Conservation (phyloP, 2,888 invertebrate genomes). For the Ferdinandea cuprea region DNA sequence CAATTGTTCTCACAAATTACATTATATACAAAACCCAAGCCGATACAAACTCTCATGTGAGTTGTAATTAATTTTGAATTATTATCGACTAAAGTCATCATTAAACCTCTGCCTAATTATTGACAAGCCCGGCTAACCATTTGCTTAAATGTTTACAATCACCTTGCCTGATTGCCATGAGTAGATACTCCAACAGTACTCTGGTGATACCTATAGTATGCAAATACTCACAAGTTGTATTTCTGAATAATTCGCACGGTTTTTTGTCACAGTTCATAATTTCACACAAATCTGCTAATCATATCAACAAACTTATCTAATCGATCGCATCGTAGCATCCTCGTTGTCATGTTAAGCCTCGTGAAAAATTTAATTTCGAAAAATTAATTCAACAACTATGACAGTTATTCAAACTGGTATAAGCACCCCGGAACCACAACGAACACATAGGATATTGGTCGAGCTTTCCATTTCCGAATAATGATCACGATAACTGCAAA, state of each 20-base stretch:
- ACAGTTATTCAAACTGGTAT: conserved; percentile 19
- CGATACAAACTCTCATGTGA: no score
- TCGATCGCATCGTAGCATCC: neutral
- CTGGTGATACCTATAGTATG: conserved; percentile 17
- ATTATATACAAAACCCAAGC: no score
- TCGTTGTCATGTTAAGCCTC: conserved; percentile 1
- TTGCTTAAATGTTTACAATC: no score
- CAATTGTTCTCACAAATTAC: no score
- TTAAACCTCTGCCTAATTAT: no score
- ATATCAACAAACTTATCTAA: conserved; percentile 43
- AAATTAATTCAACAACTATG: conserved; percentile 15
- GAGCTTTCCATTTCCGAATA: conserved; percentile 15
- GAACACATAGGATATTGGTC: conserved; percentile 14
- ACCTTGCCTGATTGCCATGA: no score
- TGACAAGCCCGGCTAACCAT: no score
- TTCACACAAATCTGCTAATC: conserved; percentile 54
- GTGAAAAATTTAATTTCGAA: no score
- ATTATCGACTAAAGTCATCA: no score
- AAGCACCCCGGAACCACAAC: conserved; percentile 20
- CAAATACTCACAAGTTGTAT: conserved; percentile 17
- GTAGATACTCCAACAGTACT: no score
- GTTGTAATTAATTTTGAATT: no score
- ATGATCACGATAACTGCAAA: conserved; percentile 29
- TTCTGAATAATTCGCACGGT: conserved; percentile 44
- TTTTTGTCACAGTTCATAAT: conserved; percentile 15